phyloP scores from a whole-genome alignment of 2,113 vertebrate genomes.

The Rhipidura dahli region DNA sequence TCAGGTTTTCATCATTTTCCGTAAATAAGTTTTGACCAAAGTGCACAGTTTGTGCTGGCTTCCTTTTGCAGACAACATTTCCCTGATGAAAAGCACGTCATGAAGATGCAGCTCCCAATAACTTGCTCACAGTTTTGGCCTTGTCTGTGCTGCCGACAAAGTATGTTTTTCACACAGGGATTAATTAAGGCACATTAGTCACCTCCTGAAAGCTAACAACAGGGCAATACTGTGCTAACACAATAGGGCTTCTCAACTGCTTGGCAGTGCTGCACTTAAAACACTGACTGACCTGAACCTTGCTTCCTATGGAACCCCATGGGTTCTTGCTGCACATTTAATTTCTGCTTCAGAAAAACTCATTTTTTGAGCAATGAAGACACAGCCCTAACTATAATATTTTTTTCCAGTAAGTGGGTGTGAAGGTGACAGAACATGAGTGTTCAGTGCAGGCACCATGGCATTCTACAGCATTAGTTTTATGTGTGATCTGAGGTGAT shows the following conservation, averaged over 20 bases:
- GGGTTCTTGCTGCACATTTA: neutral
- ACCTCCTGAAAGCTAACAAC: conserved; percentile 13
- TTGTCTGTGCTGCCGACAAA: neutral
- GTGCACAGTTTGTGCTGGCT: neutral
- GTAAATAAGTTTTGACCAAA: neutral
- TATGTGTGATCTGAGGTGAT: neutral
- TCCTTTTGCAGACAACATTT: neutral
- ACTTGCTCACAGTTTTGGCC: neutral
- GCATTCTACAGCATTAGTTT: neutral
- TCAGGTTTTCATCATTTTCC: neutral
- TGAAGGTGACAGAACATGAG: neutral
- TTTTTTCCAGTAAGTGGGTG: neutral
- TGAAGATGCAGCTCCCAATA: neutral
- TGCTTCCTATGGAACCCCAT: neutral
- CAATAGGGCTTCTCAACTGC: neutral
- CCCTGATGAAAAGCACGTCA: neutral
- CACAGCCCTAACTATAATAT: neutral
- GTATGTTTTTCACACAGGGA: neutral
- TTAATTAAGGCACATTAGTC: conserved; percentile 43
- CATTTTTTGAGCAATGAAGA: neutral
- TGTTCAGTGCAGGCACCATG: neutral
- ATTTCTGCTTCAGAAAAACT: neutral
- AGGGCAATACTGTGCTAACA: neutral
- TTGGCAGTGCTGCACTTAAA: neutral
- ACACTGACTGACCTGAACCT: neutral